A percentile compares a stretch with the other conserved stretches of the same genome.
Evolutionary conservation across 2,797 vertebrate species (phyloP).

Genomic region (Gouania willdenowi): DNA sequence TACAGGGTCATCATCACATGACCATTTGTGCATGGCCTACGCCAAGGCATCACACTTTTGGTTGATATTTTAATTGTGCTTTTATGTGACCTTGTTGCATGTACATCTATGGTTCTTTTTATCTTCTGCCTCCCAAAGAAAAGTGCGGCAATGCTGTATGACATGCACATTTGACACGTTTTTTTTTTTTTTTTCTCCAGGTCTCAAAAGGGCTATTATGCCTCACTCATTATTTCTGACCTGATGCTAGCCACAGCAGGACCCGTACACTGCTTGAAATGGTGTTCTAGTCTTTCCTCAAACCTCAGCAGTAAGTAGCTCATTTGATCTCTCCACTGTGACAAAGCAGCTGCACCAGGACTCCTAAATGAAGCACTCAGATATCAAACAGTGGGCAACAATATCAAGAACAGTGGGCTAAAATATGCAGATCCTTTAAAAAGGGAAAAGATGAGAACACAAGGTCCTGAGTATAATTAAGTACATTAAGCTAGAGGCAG

Average conservation of each 20-base stretch:
- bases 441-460: slow-evolving; percentile 25
- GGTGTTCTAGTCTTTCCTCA: slow-evolving; percentile 44
- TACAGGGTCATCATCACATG: slow-evolving; percentile 26
- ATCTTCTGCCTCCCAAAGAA: slow-evolving; percentile 18
- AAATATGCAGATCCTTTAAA: slow-evolving; percentile 55
- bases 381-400: slow-evolving; percentile 48
- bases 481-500: slow-evolving; percentile 57
- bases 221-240: slow-evolving; percentile 60
- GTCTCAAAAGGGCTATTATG: slow-evolving; percentile 53
- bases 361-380: slow-evolving; percentile 61
- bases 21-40: slow-evolving; percentile 19
- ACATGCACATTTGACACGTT: slow-evolving; percentile 34
- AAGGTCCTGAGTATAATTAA: slow-evolving; percentile 59
- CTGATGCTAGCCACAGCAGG: slow-evolving; percentile 37
- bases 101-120: slow-evolving; percentile 38
- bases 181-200: no score
- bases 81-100: slow-evolving; percentile 26
- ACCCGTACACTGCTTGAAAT: slow-evolving; percentile 37
- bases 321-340: slow-evolving; percentile 71
- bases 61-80: slow-evolving; percentile 37
- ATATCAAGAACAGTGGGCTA: slow-evolving; percentile 50
- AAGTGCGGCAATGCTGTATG: slow-evolving; percentile 13
- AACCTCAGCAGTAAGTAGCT: slow-evolving; percentile 56
- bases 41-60: slow-evolving; percentile 40
- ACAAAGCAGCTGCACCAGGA: slow-evolving; percentile 62